A percentile compares a stretch with the other conserved stretches of the same genome.
Conservation (phyloP, 2,888 invertebrate genomes). For the Tetranychus piercei region DNA sequence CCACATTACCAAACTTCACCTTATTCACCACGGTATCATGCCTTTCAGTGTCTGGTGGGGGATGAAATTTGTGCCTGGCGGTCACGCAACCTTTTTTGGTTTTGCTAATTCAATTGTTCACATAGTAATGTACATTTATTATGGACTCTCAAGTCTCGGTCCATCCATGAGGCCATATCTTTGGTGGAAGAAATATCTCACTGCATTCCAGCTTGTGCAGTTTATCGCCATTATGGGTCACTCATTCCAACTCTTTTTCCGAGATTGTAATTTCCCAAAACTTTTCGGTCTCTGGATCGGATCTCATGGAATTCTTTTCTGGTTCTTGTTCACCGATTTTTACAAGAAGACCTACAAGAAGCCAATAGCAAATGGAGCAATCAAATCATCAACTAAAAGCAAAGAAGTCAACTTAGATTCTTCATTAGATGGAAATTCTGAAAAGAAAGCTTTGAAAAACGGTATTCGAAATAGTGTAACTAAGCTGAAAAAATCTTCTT, state of each 20-base stretch:
- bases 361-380: background rate
- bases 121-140: conserved; percentile 92
- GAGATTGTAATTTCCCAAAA: conserved; percentile 69
- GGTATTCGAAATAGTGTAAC: background rate
- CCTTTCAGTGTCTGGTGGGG: conserved; percentile 93
- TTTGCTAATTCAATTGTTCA: conserved; percentile 84
- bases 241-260: conserved; percentile 45
- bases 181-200: conserved; percentile 95
- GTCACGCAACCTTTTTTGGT: conserved; percentile 89
- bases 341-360: conserved; percentile 59
- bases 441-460: background rate
- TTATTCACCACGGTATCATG: conserved; percentile 91
- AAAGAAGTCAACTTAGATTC: background rate
- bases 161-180: conserved; percentile 77
- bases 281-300: conserved; percentile 94
- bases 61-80: conserved; percentile 83
- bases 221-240: conserved; percentile 25
- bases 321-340: conserved; percentile 83
- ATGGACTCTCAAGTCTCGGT: conserved; percentile 84
- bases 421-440: background rate
- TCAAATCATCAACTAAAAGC: background rate
- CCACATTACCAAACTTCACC: conserved; percentile 80
- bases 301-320: conserved; percentile 84
- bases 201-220: conserved; percentile 68
- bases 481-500: background rate